A percentile compares a stretch with the other conserved stretches of the same genome.
phyloP scores from a whole-genome alignment of 92 coral and sea anemone genomes.

The Bergia puertoricense region DNA sequence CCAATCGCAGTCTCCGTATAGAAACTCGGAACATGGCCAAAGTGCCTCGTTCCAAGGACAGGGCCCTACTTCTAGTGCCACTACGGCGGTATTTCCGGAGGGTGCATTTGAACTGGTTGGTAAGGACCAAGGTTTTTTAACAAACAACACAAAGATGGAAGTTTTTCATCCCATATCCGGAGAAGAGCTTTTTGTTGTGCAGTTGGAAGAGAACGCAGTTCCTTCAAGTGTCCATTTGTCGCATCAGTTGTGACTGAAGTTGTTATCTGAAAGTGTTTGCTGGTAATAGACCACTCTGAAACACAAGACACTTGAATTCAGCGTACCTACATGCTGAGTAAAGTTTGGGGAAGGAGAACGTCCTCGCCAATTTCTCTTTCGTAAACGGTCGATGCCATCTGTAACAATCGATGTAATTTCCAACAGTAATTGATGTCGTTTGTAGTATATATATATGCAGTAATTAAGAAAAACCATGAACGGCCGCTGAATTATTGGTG shows the following conservation, averaged over 20 bases:
- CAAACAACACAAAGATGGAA: constrained; percentile 37
- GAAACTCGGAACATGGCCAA: neutral
- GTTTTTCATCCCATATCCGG: constrained; percentile 42
- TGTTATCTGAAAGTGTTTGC: neutral
- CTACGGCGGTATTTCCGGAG: neutral
- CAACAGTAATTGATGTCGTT: too few relatives aligned
- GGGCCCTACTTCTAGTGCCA: neutral
- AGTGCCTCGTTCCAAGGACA: neutral
- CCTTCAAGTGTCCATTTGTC: constrained; percentile 28
- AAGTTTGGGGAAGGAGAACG: too few relatives aligned
- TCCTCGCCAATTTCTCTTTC: too few relatives aligned
- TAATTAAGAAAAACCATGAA: too few relatives aligned
- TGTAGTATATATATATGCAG: too few relatives aligned
- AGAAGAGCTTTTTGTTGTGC: constrained; percentile 37
- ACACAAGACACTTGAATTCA: too few relatives aligned
- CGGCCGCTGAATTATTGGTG: too few relatives aligned
- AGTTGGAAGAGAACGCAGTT: constrained; percentile 27
- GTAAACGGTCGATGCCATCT: too few relatives aligned
- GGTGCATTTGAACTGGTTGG: constrained; percentile 22
- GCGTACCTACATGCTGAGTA: too few relatives aligned
- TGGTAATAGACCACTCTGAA: neutral
- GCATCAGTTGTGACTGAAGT: neutral
- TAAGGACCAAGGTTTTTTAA: constrained; percentile 3
- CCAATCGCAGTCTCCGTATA: neutral
- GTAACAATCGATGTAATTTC: too few relatives aligned